A percentile compares a stretch with the other conserved stretches of the same genome.
Evolutionary conservation across 2,113 vertebrate species (phyloP).

Genomic region (Pao palembangensis): DNA sequence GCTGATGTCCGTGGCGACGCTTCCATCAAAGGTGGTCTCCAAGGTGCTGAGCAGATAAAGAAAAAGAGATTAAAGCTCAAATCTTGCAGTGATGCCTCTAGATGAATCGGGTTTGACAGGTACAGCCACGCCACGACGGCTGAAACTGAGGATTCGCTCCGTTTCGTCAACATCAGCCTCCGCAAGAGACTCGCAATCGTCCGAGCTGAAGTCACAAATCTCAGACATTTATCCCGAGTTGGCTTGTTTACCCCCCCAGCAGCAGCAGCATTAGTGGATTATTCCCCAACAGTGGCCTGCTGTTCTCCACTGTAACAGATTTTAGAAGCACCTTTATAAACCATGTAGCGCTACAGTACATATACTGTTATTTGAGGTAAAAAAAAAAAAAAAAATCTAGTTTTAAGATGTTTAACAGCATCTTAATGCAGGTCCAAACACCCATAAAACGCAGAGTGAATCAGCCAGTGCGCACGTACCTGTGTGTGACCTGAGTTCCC

Average conservation of each 20-base stretch:
- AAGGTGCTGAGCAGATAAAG: conserved; percentile 77
- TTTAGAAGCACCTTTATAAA: neutral
- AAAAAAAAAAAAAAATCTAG: no score
- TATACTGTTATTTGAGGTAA: no score
- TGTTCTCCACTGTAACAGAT: conserved; percentile 21
- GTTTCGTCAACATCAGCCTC: no score
- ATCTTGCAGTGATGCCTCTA: neutral
- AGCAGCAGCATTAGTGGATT: conserved; percentile 23
- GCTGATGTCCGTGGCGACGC: conserved; percentile 87
- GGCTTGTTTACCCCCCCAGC: conserved; percentile 24
- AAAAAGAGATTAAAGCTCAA: neutral
- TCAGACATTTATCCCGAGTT: conserved; percentile 16
- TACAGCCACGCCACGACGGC: no score
- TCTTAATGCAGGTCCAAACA: no score
- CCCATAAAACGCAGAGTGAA: no score
- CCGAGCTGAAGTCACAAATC: conserved; percentile 31
- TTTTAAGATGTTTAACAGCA: no score
- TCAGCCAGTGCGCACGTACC: conserved; percentile 38
- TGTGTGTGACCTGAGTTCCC: conserved; percentile 92
- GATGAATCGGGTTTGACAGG: no score
- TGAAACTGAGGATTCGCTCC: neutral
- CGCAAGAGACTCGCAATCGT: conserved; percentile 7
- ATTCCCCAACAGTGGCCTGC: conserved; percentile 31
- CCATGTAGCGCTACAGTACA: no score
- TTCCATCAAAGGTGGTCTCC: conserved; percentile 93